A percentile compares a stretch with the other conserved stretches of the same genome.
Evolutionary conservation across 1,140 invertebrate genomes (phyloP).

Genomic region (Apis cerana): DNA sequence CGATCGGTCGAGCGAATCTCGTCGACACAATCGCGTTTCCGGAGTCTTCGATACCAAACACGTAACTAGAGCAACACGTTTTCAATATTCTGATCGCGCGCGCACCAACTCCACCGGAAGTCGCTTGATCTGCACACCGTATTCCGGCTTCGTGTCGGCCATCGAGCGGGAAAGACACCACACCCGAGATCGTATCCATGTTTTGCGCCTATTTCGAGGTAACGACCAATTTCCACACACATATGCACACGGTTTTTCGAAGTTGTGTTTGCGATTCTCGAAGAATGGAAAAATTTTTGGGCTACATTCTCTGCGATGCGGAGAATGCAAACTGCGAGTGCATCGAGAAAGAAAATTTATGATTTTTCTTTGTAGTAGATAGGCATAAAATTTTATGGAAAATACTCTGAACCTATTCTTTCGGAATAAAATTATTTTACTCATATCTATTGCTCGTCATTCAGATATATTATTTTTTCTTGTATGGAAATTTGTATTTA

Average conservation of each 20-base stretch:
- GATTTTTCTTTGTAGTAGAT: background rate
- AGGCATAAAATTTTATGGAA: background rate
- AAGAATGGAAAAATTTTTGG: background rate
- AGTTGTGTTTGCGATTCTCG: background rate
- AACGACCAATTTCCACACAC: background rate
- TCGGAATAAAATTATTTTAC: too few species aligned
- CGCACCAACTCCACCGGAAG: slow-evolving; percentile 8
- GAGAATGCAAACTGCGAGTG: background rate
- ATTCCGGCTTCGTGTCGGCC: slow-evolving; percentile 15
- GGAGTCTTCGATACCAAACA: background rate
- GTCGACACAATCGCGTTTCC: background rate
- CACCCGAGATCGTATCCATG: slow-evolving; percentile 3
- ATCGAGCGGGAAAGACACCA: slow-evolving; percentile 1
- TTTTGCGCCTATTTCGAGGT: background rate
- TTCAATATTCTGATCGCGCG: slow-evolving; percentile 25
- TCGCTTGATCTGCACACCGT: slow-evolving; percentile 7
- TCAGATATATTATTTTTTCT: too few species aligned
- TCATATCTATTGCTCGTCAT: too few species aligned
- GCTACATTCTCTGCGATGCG: background rate
- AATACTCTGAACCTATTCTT: too few species aligned
- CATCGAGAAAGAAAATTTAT: background rate
- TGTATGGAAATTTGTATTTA: too few species aligned
- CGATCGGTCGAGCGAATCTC: background rate
- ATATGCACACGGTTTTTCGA: background rate
- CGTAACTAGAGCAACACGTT: slow-evolving; percentile 10